These are phyloP conservation scores for Sebastolobus altivelis DNA, from an alignment of 2,797 vertebrate species.

Conservation along the genomic window DNA sequence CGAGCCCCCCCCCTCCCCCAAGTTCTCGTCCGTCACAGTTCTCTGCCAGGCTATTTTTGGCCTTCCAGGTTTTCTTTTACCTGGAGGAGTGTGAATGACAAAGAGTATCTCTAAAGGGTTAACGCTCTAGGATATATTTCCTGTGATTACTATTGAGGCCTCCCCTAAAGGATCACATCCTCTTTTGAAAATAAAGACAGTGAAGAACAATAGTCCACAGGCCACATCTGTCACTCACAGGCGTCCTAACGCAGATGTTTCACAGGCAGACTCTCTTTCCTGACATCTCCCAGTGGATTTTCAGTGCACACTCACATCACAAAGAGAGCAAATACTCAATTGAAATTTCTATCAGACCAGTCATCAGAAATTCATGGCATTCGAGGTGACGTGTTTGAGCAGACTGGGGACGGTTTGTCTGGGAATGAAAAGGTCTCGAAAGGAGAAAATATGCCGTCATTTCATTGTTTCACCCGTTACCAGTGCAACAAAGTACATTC, in stretches of 20 bases:
- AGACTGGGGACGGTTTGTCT: background rate
- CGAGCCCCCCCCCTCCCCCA: background rate
- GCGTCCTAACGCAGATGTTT: conserved; percentile 33
- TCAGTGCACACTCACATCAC: conserved; percentile 13
- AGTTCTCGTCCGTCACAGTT: background rate
- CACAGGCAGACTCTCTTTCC: background rate
- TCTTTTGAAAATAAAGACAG: conserved; percentile 23
- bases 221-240: conserved; percentile 38
- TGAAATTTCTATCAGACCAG: conserved; percentile 15
- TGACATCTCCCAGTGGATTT: conserved; percentile 37
- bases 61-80: background rate
- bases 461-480: background rate
- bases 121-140: background rate
- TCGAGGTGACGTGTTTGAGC: background rate
- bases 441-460: background rate
- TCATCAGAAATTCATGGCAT: conserved; percentile 37
- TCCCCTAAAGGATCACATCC: conserved; percentile 3
- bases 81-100: background rate
- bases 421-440: background rate
- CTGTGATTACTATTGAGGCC: background rate
- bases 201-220: conserved; percentile 17
- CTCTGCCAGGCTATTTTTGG: background rate
- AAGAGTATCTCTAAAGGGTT: background rate
- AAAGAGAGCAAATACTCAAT: conserved; percentile 36
- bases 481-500: background rate